A percentile compares a stretch with the other conserved stretches of the same genome.
Conservation (phyloP, 1,140 invertebrate genomes). For the Stegodyphus dumicola region DNA sequence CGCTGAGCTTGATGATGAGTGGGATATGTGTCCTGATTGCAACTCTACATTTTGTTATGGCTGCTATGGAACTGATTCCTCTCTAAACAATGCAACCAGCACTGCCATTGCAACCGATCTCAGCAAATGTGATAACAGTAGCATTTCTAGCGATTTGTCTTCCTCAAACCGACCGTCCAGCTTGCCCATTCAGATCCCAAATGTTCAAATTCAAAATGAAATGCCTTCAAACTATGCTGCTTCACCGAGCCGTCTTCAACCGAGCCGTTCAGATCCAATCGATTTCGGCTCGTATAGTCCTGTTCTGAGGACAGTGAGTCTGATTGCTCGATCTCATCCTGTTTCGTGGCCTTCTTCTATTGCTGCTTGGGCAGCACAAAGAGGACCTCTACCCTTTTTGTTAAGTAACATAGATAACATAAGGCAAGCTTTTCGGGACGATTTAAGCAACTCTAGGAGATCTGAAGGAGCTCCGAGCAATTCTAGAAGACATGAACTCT, state of each 20-base stretch:
- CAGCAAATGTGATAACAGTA: conserved; percentile 24
- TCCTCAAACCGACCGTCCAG: conserved; percentile 16
- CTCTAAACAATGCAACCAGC: not conserved
- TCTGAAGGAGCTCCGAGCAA: too few species aligned
- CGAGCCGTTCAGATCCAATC: not conserved
- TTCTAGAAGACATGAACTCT: too few species aligned
- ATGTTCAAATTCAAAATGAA: not conserved
- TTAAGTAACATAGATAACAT: not conserved
- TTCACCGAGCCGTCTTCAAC: not conserved
- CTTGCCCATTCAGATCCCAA: not conserved
- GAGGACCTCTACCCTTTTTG: too few species aligned
- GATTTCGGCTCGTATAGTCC: not conserved
- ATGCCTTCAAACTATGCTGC: not conserved
- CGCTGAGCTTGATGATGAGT: not conserved
- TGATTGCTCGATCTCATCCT: not conserved
- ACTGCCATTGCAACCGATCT: not conserved
- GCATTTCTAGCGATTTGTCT: not conserved
- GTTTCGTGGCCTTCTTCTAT: not conserved
- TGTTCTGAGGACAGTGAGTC: not conserved
- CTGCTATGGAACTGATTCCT: conserved; percentile 9
- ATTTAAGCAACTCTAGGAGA: too few species aligned
- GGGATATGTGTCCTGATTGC: not conserved
- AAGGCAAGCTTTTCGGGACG: too few species aligned
- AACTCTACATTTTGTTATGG: not conserved
- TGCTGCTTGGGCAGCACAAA: not conserved